These are phyloP conservation scores for Coremacera marginata DNA, from an alignment of 2,888 invertebrate species.

Conservation along the genomic window DNA sequence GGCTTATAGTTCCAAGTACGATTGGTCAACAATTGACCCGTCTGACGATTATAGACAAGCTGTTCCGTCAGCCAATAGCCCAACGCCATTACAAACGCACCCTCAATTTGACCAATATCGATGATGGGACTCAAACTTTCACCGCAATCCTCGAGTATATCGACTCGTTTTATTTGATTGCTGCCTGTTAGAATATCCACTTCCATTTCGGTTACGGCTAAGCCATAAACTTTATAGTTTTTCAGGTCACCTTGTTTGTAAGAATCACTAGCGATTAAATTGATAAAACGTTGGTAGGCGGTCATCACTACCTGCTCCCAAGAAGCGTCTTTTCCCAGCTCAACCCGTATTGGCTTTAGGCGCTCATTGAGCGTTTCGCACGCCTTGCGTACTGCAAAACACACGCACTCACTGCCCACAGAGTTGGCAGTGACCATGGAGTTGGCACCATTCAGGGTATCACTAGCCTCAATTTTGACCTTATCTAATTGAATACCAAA, in stretches of 20 bases:
- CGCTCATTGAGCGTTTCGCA: slow-evolving; percentile 75
- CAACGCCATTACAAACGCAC: slow-evolving; percentile 80
- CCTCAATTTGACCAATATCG: slow-evolving; percentile 82
- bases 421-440: slow-evolving; percentile 77
- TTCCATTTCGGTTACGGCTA: slow-evolving; percentile 77
- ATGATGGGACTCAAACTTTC: slow-evolving; percentile 78
- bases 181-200: slow-evolving; percentile 84
- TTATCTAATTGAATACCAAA: slow-evolving; percentile 77
- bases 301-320: slow-evolving; percentile 73
- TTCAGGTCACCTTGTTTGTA: slow-evolving; percentile 70
- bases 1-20: slow-evolving; percentile 85
- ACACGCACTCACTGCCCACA: slow-evolving; percentile 76
- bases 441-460: slow-evolving; percentile 76
- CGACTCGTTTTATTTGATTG: slow-evolving; percentile 75
- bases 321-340: slow-evolving; percentile 50
- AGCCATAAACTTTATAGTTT: slow-evolving; percentile 75
- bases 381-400: slow-evolving; percentile 73
- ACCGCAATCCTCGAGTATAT: slow-evolving; percentile 80
- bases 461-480: slow-evolving; percentile 76
- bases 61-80: slow-evolving; percentile 84
- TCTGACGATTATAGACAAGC: slow-evolving; percentile 73
- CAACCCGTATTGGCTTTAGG: slow-evolving; percentile 71
- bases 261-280: slow-evolving; percentile 74
- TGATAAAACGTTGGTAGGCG: slow-evolving; percentile 71
- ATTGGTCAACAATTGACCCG: slow-evolving; percentile 77